Conservation (phyloP, 2,888 invertebrate genomes). For the Tholera decimalis region DNA sequence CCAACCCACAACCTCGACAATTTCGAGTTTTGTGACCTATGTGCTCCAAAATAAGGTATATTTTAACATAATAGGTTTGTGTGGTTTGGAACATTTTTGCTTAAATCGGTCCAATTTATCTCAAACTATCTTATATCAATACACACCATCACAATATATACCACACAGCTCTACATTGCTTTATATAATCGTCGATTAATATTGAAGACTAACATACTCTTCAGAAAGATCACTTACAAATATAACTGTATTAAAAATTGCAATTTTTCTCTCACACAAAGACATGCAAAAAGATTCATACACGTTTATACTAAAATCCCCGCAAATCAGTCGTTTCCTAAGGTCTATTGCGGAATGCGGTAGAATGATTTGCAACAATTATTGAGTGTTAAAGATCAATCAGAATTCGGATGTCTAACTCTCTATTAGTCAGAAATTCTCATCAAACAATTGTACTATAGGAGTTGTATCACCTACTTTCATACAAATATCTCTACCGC, state of each 20-base stretch:
- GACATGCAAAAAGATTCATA: slow-evolving; percentile 42
- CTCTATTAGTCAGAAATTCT: background rate
- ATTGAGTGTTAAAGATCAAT: background rate
- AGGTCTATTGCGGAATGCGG: slow-evolving; percentile 50
- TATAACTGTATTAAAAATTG: slow-evolving; percentile 64
- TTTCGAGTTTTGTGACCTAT: too few species aligned
- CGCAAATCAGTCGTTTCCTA: slow-evolving; percentile 59
- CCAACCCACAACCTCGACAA: too few species aligned
- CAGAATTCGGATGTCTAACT: background rate
- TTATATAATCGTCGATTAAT: slow-evolving; percentile 59
- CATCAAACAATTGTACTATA: background rate
- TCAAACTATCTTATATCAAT: slow-evolving; percentile 30
- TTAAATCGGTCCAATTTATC: too few species aligned
- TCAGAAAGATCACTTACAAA: slow-evolving; percentile 60
- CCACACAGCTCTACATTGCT: slow-evolving; percentile 66
- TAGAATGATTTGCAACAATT: slow-evolving; percentile 29
- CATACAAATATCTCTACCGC: slow-evolving; percentile 45
- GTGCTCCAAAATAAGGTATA: too few species aligned
- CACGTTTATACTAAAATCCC: slow-evolving; percentile 28
- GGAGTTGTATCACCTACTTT: too few species aligned
- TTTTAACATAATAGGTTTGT: too few species aligned
- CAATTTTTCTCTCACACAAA: slow-evolving; percentile 52
- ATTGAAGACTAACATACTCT: slow-evolving; percentile 64
- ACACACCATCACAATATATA: slow-evolving; percentile 56
- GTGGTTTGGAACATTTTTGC: too few species aligned